Evolutionary conservation across 2,113 vertebrate species (phyloP).

Genomic region (Meleagris gallopavo): DNA sequence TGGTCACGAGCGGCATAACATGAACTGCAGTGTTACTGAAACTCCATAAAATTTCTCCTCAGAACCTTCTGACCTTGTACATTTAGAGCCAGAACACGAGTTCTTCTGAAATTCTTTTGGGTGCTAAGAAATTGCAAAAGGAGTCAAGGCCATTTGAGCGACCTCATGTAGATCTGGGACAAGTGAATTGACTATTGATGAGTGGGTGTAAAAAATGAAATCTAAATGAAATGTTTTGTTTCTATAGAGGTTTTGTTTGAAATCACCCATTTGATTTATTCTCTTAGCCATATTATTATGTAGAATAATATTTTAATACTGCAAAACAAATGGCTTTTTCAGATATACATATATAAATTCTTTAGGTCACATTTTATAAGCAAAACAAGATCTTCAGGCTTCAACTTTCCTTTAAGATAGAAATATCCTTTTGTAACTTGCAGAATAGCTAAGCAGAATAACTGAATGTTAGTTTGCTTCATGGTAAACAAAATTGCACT

Average conservation of each 20-base stretch:
- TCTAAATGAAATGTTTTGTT: conserved; percentile 11
- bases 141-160: neutral
- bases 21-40: conserved; percentile 11
- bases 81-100: neutral
- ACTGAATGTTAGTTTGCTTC: neutral
- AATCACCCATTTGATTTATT: neutral
- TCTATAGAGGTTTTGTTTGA: neutral
- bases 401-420: neutral
- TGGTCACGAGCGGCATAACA: conserved; percentile 10
- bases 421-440: neutral
- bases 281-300: neutral
- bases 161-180: neutral
- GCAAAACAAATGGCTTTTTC: neutral
- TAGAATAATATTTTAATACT: neutral
- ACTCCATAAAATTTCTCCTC: neutral
- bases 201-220: neutral
- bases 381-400: neutral
- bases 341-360: neutral
- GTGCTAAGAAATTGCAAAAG: conserved; percentile 26
- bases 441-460: neutral
- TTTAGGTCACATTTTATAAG: neutral
- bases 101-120: conserved; percentile 26
- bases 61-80: conserved; percentile 10
- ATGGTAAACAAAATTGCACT: neutral
- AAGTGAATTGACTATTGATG: conserved; percentile 30